Percentiles rank a stretch among this genome's conserved stretches.
Evolutionary conservation across 1,140 invertebrate genomes (phyloP).

Genomic region (Manduca sexta): DNA sequence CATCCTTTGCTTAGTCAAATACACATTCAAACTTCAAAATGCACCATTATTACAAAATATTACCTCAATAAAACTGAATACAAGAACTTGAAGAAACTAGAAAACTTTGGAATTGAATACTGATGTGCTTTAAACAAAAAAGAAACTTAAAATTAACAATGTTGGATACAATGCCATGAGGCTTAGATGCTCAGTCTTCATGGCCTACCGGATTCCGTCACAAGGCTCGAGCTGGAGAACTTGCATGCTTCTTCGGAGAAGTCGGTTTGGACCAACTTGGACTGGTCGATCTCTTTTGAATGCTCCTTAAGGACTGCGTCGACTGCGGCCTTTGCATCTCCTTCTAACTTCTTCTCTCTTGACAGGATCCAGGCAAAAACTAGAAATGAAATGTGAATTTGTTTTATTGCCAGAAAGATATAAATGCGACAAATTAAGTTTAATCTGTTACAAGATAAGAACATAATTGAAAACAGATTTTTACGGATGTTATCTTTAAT

Average conservation of each 20-base stretch:
- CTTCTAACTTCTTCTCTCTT: slow-evolving; percentile 31
- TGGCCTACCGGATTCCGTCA: slow-evolving; percentile 14
- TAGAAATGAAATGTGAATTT: slow-evolving; percentile 20
- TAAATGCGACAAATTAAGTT: no score
- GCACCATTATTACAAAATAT: no score
- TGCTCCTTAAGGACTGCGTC: slow-evolving; percentile 40
- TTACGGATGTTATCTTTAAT: no score
- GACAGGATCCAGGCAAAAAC: slow-evolving; percentile 45
- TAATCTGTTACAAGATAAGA: no score
- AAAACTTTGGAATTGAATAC: no score
- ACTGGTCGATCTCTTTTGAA: slow-evolving; percentile 33
- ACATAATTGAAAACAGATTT: no score
- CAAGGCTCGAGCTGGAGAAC: slow-evolving; percentile 25
- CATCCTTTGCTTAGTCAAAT: no score
- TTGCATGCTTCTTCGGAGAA: slow-evolving; percentile 57
- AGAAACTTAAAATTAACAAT: no score
- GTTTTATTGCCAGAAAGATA: not conserved
- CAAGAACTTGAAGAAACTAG: no score
- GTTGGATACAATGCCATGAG: not conserved
- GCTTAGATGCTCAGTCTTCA: not conserved
- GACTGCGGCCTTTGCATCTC: slow-evolving; percentile 32
- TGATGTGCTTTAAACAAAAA: no score
- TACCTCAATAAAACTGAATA: no score
- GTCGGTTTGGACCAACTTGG: slow-evolving; percentile 36
- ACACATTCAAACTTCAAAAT: no score